These are phyloP conservation scores for Ailurus styani DNA, from an alignment of 2,113 vertebrate species.

Conservation along the genomic window DNA sequence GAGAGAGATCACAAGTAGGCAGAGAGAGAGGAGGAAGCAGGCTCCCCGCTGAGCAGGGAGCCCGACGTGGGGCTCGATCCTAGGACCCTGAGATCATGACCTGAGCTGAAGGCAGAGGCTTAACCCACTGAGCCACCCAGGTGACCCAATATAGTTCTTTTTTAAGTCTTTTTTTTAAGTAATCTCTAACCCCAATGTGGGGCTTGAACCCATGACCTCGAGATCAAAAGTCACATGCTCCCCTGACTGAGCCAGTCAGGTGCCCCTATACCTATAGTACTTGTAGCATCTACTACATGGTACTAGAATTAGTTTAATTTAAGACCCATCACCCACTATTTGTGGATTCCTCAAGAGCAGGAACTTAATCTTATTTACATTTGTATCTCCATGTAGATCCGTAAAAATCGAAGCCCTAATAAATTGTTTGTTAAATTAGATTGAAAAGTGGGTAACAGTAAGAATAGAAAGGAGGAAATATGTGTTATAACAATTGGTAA, in stretches of 20 bases:
- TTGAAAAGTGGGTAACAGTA: neutral
- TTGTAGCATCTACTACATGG: neutral
- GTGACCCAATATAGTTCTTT: no score
- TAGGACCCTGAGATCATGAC: no score
- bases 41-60: no score
- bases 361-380: slow-evolving; percentile 20
- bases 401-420: neutral
- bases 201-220: neutral
- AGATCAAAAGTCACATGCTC: neutral
- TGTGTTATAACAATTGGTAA: neutral
- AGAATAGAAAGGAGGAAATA: neutral
- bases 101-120: no score
- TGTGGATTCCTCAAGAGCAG: neutral
- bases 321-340: neutral
- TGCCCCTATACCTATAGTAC: neutral
- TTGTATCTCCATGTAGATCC: neutral
- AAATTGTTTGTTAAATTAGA: neutral
- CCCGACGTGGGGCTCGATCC: no score
- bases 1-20: no score
- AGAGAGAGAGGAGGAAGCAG: no score
- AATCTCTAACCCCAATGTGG: neutral
- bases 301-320: neutral
- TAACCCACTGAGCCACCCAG: no score
- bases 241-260: neutral
- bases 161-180: neutral